Evolutionary conservation across 1,140 invertebrate genomes (phyloP).

Genomic region (Ectropis grisescens): DNA sequence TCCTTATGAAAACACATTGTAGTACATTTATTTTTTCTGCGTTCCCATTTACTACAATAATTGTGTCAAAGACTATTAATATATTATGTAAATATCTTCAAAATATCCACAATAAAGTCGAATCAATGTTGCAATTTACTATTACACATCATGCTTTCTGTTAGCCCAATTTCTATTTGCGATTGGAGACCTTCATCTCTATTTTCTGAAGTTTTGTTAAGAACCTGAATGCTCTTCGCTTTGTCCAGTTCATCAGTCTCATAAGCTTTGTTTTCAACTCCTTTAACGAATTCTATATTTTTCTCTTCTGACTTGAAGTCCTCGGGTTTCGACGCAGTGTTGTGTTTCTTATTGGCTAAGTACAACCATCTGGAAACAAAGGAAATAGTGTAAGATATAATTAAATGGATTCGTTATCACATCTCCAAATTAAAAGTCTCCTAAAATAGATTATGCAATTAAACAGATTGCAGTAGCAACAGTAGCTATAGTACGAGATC

Average conservation of each 20-base stretch:
- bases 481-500: too few relatives aligned
- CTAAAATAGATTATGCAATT: too few relatives aligned
- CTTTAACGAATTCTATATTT: slow-evolving; percentile 22
- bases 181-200: slow-evolving; percentile 27
- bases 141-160: slow-evolving; percentile 51
- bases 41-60: too few relatives aligned
- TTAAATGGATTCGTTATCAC: too few relatives aligned
- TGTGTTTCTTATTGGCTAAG: slow-evolving; percentile 51
- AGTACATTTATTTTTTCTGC: too few relatives aligned
- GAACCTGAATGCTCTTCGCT: slow-evolving; percentile 1
- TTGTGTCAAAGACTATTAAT: too few relatives aligned
- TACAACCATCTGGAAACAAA: slow-evolving; percentile 48
- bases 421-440: too few relatives aligned
- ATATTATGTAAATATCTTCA: too few relatives aligned
- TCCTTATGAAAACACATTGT: too few relatives aligned
- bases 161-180: slow-evolving; percentile 58
- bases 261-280: slow-evolving; percentile 50
- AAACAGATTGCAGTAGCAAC: too few relatives aligned
- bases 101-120: too few relatives aligned
- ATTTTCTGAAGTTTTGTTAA: slow-evolving; percentile 4
- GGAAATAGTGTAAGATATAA: too few relatives aligned
- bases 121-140: slow-evolving; percentile 40
- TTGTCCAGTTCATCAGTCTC: slow-evolving; percentile 31
- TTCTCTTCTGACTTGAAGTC: slow-evolving; percentile 14
- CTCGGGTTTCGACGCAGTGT: slow-evolving; percentile 9